Evolutionary conservation across 2,797 vertebrate genomes (phyloP), one percentile per base, ranked within the genome.

Genomic region (Danio aesculapii): DNA sequence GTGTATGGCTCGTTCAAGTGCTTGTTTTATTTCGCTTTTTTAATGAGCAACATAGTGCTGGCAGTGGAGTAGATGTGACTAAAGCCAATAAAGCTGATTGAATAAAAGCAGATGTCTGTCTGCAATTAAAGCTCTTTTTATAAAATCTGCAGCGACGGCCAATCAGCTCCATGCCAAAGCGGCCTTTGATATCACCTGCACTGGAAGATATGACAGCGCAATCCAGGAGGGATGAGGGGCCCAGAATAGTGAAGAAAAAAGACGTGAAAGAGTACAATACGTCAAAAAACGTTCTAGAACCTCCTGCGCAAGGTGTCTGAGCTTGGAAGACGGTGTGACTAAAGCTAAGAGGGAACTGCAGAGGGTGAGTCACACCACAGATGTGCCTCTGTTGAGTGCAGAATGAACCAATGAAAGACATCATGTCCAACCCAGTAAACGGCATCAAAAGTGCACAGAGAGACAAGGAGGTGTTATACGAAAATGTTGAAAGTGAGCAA

Each of bases 91-190:
- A 93, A 91, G 86, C 21, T 58, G 78, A 88, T 81, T 92, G 86
- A 93, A 92, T 89, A 90, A 92, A 91, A 91, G 88, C 92, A 93
- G 92, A 93, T 92, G 91, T 89, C 17, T 74, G 79, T 73, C 66
- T 81, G 84, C 85, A 89, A 92, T 91, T 89, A 90, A 86, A 88
- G 82, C 73, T 81, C 88, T 84, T 84, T 87, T 88, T 19, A 70
- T 63, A 87, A 88, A 89, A 83, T 83, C 84, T 88, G 87, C 88
- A 86, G 92, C 90, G 85, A 89, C 87, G 17, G 21, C 75, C 75
- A 58, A 58, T 47, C 50, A 66, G 41, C 44, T 64, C 41, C 11
- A 19, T 50, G 61, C 77, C 85, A 87, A 88, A 78, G 3, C 5
- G 16, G 14, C 13, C 76, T 78, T 78, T 92, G 90, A 92, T 89